Conservation (phyloP, 2,113 vertebrate species). For the Myrmecophaga tridactyla region DNA sequence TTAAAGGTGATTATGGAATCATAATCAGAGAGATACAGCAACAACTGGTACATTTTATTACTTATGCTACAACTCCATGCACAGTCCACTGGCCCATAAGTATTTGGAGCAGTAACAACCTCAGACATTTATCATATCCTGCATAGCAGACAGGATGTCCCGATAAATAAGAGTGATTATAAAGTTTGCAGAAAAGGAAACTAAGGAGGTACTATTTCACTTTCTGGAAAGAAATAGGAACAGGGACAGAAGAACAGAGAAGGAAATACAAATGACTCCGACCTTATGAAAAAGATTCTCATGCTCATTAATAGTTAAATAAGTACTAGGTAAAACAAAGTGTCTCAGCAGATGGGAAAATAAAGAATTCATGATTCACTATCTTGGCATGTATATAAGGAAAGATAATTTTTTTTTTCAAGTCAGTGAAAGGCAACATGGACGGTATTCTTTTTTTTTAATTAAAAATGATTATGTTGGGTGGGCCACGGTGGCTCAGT, state of each 20-base stretch:
- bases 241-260: background rate
- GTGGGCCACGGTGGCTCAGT: too few relatives aligned
- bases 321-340: background rate
- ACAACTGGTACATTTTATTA: background rate
- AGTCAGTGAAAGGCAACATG: background rate
- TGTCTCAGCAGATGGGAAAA: background rate
- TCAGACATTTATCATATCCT: background rate
- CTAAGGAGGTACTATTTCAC: background rate
- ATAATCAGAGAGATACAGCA: background rate
- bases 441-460: background rate
- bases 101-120: background rate
- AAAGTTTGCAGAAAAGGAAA: background rate
- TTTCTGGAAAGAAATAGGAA: background rate
- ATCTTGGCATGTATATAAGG: background rate
- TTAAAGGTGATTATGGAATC: background rate
- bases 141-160: background rate
- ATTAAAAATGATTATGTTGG: constrained; percentile 46
- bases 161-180: background rate
- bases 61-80: background rate
- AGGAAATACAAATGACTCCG: background rate
- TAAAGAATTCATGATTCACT: background rate
- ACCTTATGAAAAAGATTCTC: background rate
- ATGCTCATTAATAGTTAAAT: background rate
- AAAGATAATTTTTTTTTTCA: background rate
- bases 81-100: rapidly evolving